A percentile compares a stretch with the other conserved stretches of the same genome.
Conservation (phyloP, 2,797 vertebrate genomes). For the Acropternis orthonyx region DNA sequence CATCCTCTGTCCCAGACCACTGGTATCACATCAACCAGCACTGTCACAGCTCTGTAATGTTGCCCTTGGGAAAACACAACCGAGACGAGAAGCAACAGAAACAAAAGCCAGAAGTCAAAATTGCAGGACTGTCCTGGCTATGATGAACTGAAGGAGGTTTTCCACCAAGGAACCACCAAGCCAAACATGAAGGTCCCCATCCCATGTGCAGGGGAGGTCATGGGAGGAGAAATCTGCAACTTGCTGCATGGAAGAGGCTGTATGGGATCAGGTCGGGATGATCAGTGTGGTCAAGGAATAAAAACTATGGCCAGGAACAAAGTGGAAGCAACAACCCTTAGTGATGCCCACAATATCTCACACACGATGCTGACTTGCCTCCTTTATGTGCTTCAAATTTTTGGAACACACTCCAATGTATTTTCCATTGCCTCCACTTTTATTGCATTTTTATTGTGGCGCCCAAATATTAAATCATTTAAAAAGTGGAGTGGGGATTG, state of each 20-base stretch:
- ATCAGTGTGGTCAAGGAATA: accelerated
- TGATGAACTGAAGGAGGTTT: neutral
- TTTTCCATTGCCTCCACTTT: neutral
- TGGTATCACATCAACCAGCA: neutral
- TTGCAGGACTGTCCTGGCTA: accelerated
- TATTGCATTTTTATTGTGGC: neutral
- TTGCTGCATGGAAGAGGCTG: neutral
- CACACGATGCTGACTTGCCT: accelerated
- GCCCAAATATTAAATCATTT: neutral
- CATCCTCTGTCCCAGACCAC: neutral
- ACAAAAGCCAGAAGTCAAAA: neutral
- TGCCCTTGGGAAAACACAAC: neutral
- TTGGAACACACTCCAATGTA: neutral
- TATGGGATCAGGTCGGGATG: neutral
- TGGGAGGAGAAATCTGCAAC: neutral
- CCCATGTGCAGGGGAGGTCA: accelerated
- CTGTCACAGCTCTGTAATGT: accelerated
- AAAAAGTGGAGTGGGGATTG: neutral
- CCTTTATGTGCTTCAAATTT: neutral
- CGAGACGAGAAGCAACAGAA: neutral
- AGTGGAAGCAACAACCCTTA: neutral
- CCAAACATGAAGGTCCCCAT: neutral
- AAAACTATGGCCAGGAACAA: neutral
- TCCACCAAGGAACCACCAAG: neutral
- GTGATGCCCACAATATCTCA: neutral